Percentiles rank a stretch among this genome's conserved stretches.
These are phyloP conservation scores for Microcebus ravelobensis DNA, from an alignment of 2,113 vertebrate genomes.

Conservation along the genomic window DNA sequence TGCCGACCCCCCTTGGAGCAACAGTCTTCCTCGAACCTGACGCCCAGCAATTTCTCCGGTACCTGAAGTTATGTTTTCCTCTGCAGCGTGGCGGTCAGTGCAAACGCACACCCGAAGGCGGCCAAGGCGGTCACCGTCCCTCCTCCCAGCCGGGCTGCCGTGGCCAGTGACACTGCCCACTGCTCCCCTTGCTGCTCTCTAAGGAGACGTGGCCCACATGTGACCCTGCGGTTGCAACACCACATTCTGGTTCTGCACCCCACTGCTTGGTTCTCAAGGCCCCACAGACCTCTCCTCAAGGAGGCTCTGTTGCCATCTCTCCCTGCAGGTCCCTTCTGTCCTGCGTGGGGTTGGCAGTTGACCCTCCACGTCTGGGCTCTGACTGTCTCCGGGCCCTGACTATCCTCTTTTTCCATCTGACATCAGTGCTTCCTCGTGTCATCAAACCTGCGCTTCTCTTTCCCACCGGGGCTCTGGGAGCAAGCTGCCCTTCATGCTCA, in stretches of 20 bases:
- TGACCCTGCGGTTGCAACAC: fast-evolving
- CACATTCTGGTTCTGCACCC: neutral
- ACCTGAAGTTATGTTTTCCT: no score
- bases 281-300: neutral
- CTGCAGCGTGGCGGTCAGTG: neutral
- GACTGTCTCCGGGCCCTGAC: fast-evolving
- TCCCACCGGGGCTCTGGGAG: neutral
- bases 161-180: no score
- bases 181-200: neutral
- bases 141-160: fast-evolving
- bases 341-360: neutral
- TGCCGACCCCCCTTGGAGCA: neutral
- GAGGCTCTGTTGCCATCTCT: fast-evolving
- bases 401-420: no score
- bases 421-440: no score
- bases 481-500: neutral
- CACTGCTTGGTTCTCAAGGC: neutral
- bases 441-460: neutral
- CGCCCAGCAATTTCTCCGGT: neutral
- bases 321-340: neutral
- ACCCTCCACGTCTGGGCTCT: fast-evolving
- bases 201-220: fast-evolving
- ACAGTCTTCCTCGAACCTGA: neutral
- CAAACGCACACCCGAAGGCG: neutral
- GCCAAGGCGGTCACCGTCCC: no score